Conservation (phyloP, 1,140 invertebrate genomes). For the Zaprionus inermis region DNA sequence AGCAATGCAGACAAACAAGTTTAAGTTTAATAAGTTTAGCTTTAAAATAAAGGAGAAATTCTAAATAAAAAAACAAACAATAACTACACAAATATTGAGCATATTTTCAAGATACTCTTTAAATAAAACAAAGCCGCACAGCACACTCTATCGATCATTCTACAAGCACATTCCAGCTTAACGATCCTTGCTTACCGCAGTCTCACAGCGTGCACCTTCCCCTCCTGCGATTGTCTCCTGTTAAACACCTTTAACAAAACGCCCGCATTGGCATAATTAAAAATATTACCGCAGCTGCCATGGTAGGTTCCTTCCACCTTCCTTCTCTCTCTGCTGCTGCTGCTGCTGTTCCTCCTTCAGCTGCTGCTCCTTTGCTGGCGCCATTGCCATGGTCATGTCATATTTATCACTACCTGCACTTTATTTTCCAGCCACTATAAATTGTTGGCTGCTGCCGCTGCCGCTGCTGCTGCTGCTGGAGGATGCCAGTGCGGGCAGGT, state of each 20-base stretch:
- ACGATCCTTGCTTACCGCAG: neutral
- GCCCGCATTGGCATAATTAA: constrained; percentile 61
- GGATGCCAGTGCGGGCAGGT: neutral
- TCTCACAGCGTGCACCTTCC: neutral
- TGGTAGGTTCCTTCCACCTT: constrained; percentile 18
- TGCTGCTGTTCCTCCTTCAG: neutral
- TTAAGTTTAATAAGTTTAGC: too few species aligned
- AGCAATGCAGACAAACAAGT: too few species aligned
- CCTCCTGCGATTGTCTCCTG: neutral
- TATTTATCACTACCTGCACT: constrained; percentile 75
- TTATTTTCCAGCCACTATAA: constrained; percentile 69
- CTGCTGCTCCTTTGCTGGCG: constrained; percentile 14
- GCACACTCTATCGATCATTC: too few species aligned
- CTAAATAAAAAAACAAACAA: too few species aligned
- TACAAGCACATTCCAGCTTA: neutral
- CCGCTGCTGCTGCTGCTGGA: constrained; percentile 32
- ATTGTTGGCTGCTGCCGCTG: constrained; percentile 59
- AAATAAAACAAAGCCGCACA: too few species aligned
- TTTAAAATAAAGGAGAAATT: too few species aligned
- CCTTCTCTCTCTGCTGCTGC: neutral
- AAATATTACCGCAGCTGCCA: constrained; percentile 41
- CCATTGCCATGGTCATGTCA: constrained; percentile 58
- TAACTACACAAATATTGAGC: too few species aligned
- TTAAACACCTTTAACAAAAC: constrained; percentile 25
- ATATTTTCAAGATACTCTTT: too few species aligned